Base-by-base conservation (phyloP, 2,888 invertebrate genomes). In the Sminthurides aquaticus region DNA sequence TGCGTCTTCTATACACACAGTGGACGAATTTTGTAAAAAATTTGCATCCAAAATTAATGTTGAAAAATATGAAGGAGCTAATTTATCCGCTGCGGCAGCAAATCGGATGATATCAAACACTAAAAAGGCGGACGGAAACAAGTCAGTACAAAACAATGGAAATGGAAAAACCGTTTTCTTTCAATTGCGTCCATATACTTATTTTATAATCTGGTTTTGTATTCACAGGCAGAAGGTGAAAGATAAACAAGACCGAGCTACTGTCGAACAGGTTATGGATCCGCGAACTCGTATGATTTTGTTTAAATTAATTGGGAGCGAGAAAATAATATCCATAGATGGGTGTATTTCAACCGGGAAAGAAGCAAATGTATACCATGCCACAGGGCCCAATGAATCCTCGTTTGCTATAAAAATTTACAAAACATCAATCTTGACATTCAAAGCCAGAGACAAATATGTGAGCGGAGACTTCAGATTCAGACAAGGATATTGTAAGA, bases 341-440 rank as follows among this genome's bases (percentile, higher is more conserved):
- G 99, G 99, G 0, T 99, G 97, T 76, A 94, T 99, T 75, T 97
- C 97, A 1, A 99, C 98, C 0, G 99, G 96, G 1, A 90, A 98
- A 82, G 99, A 99, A 80, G 99, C 99, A 0, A 99, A 99, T 80
- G 98, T 99, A 0, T 99, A 98, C 79, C 94, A 98, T 79, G 96
- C 96, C 0, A 86, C 86, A 3, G 71, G 75, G 57, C 43, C 75
- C 69, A 57, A 77, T 70, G 73, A 76, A 76, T 68, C 74, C 69
- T 64, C 72, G 2, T 68, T 64, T 25, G 93, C 94, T 0, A 85
- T 94, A 0, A 94, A 94, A 84, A 91, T 99, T 62, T 99, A 92
- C 79, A 99, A 99, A 81, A 99, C 99, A 0, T 96, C 97, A 0
- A 98, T 98, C 76, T 81, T 99, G 65, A 87, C 91, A 0, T 99